Base-by-base conservation (phyloP, 2,888 invertebrate species). In the Spatulosminthurus flaviceps region DNA sequence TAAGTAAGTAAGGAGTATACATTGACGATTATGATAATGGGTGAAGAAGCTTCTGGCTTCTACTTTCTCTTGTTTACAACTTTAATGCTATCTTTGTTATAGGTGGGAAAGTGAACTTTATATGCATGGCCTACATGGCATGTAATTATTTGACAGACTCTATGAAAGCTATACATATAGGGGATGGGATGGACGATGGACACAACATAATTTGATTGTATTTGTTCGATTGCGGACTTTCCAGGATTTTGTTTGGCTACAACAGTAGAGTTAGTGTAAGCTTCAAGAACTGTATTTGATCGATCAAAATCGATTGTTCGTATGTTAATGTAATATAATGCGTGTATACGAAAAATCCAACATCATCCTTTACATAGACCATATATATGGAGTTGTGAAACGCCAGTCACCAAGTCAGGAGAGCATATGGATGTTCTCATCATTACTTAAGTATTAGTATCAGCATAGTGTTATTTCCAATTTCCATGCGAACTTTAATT, bases 401-500 rank as follows among this genome's bases (percentile, higher is more conserved):
- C 16, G n/a, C 51, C 51, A 51, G 51, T 51, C 51, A 51, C 51
- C 51, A n/a, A 51, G 16, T 51, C 51, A 51, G 51, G 16, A 51
- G n/a, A 51, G 51, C 19, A 51, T 51, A n/a, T 16, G 5, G 1
- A 11, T 4, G n/a, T 51, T 51, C 51, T 51, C 51, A 51, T 51
- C 51, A 51, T 51, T n/a, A n/a, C n/a, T n/a, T n/a, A n/a, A n/a
- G n/a, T 51, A 51, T 51, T 51, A 51, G 51, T 19, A 51, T 13
- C 2, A 51, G 16, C 51, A n/a, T n/a, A n/a, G n/a, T n/a, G 16
- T 19, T 19, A 19, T 51, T 51, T n/a, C 51, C 51, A 2, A 9
- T n/a, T 19, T 13, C 16, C 51, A 51, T 16, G 51, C 19, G 16
- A 51, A 9, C 2, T 16, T 51, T 2, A 51, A 4, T 34, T 51